Percentiles rank a stretch among this genome's conserved stretches.
These are phyloP conservation scores for Octodonta nipae DNA, from an alignment of 2,888 invertebrate species.

Conservation along the genomic window DNA sequence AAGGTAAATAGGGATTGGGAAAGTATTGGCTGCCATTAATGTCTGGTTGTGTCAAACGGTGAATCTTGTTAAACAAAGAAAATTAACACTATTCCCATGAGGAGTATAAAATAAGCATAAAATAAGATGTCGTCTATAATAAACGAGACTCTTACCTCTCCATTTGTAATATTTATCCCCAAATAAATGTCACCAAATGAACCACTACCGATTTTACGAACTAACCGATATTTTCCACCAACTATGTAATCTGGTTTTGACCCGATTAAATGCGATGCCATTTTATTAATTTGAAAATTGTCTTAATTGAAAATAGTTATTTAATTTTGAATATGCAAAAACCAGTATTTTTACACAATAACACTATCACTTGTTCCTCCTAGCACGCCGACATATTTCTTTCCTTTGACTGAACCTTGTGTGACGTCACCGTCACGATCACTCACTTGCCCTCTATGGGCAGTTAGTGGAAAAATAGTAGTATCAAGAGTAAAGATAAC, in stretches of 20 bases:
- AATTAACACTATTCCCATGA: background rate
- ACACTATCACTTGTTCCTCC: conserved; percentile 38
- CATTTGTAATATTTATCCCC: conserved; percentile 80
- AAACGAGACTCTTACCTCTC: conserved; percentile 55
- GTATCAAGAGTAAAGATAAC: too few relatives aligned
- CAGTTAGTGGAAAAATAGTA: too few relatives aligned
- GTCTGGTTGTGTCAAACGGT: conserved; percentile 18
- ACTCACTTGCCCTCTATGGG: background rate
- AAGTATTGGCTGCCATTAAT: conserved; percentile 26
- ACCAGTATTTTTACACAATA: conserved; percentile 34
- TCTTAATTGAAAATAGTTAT: conserved; percentile 28
- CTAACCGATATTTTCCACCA: conserved; percentile 85
- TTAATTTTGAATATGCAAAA: conserved; percentile 34
- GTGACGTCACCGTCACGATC: conserved; percentile 24
- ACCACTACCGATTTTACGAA: conserved; percentile 95
- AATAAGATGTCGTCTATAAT: background rate
- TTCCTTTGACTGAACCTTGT: conserved; percentile 28
- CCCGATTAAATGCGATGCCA: conserved; percentile 32
- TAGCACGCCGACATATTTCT: conserved; percentile 48
- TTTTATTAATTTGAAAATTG: conserved; percentile 31
- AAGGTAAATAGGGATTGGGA: conserved; percentile 18
- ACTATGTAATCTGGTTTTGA: conserved; percentile 67
- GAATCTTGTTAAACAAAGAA: conserved; percentile 16
- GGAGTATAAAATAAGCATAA: background rate
- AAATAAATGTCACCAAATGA: conserved; percentile 99